Conservation (phyloP, 1,140 invertebrate genomes). For the Zaprionus nigranus region DNA sequence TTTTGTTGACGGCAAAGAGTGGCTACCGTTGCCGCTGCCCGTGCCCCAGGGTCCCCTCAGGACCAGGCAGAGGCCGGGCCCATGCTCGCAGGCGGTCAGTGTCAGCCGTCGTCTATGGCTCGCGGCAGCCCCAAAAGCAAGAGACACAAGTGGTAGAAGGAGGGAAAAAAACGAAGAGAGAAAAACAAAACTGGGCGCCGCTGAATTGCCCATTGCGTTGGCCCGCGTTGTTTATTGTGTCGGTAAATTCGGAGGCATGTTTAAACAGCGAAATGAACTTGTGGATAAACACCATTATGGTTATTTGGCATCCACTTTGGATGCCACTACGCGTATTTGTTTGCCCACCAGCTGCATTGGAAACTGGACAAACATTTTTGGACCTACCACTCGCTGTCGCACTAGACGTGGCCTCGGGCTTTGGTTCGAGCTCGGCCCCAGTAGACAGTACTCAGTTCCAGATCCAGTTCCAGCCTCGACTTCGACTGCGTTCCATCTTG, state of each 20-base stretch:
- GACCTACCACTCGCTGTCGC: constrained; percentile 23
- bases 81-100: background rate
- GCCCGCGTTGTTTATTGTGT: constrained; percentile 72
- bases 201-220: constrained; percentile 52
- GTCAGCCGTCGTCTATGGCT: constrained; percentile 59
- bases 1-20: constrained; percentile 60
- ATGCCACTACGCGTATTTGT: constrained; percentile 53
- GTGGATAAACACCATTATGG: constrained; percentile 83
- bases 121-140: constrained; percentile 47
- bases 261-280: constrained; percentile 83
- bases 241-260: constrained; percentile 81
- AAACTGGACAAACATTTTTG: constrained; percentile 50
- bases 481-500: background rate
- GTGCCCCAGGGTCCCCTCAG: constrained; percentile 32
- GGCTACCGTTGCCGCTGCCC: constrained; percentile 71
- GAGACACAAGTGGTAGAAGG: constrained; percentile 25
- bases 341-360: constrained; percentile 38
- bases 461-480: background rate
- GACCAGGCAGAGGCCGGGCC: background rate
- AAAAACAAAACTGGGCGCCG: constrained; percentile 52
- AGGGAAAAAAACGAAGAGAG: constrained; percentile 9
- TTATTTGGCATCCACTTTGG: constrained; percentile 82
- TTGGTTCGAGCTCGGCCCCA: background rate
- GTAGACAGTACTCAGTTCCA: background rate
- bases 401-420: constrained; percentile 7